A percentile compares a stretch with the other conserved stretches of the same genome.
These are phyloP conservation scores for Trisateles emortualis DNA, from an alignment of 2,888 invertebrate species.

Conservation along the genomic window DNA sequence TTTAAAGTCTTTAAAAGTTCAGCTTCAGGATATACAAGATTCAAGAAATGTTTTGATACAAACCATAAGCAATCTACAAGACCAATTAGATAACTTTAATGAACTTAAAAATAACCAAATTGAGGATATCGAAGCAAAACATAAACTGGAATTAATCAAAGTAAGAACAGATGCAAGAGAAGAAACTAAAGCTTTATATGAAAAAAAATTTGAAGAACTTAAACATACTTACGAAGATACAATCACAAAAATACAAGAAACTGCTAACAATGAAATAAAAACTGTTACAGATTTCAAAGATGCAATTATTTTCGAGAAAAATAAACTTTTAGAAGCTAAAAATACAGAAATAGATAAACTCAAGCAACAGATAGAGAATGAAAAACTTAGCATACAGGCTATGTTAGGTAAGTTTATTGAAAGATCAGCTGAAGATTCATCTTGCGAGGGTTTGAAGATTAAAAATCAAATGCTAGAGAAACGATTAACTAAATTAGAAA, in stretches of 20 bases:
- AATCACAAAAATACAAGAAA: constrained; percentile 55
- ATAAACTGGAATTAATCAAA: constrained; percentile 67
- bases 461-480: constrained; percentile 68
- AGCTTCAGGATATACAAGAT: constrained; percentile 66
- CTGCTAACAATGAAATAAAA: constrained; percentile 50
- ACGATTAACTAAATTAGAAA: constrained; percentile 71
- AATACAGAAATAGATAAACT: constrained; percentile 63
- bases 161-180: constrained; percentile 58
- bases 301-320: constrained; percentile 58
- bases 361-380: constrained; percentile 59
- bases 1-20: constrained; percentile 61
- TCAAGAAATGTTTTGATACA: constrained; percentile 63
- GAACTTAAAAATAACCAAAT: constrained; percentile 68
- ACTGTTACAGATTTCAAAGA: constrained; percentile 52
- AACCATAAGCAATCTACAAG: constrained; percentile 61
- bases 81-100: constrained; percentile 61
- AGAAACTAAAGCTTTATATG: constrained; percentile 59
- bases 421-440: constrained; percentile 53
- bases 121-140: constrained; percentile 64
- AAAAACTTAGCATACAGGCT: constrained; percentile 61
- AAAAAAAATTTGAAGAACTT: constrained; percentile 64
- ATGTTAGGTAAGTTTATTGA: constrained; percentile 61
- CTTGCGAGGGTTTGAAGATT: constrained; percentile 48
- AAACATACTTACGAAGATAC: constrained; percentile 59
- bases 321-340: constrained; percentile 61